These are phyloP conservation scores for Synaphobranchus kaupii DNA, from an alignment of 2,797 vertebrate genomes.

Conservation along the genomic window DNA sequence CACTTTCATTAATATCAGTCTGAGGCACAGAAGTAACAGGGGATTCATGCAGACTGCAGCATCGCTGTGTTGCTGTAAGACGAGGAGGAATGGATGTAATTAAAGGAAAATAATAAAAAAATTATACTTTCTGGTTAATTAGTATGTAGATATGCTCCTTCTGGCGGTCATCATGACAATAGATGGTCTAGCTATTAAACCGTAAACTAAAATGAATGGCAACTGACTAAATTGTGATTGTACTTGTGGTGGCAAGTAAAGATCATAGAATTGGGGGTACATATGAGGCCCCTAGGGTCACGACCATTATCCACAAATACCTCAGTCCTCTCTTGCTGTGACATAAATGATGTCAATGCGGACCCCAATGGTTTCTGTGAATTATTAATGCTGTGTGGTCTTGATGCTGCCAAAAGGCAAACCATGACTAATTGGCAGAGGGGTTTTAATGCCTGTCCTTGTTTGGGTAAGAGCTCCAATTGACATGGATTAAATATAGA, in stretches of 20 bases:
- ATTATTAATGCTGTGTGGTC: constrained; percentile 25
- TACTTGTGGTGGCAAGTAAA: neutral
- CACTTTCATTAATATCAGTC: constrained; percentile 19
- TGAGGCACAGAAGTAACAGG: neutral
- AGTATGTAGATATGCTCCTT: neutral
- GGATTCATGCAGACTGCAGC: constrained; percentile 4
- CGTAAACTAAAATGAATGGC: neutral
- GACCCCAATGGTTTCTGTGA: neutral
- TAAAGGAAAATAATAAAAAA: neutral
- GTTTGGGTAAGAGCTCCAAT: constrained; percentile 22
- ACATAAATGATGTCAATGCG: constrained; percentile 9
- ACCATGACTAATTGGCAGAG: constrained; percentile 31
- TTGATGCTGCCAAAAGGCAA: constrained; percentile 26
- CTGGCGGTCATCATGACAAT: neutral
- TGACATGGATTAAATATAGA: constrained; percentile 30
- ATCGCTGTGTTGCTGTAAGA: neutral
- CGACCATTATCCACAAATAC: neutral
- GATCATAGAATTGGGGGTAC: neutral
- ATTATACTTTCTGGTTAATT: constrained; percentile 18
- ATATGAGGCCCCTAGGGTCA: neutral
- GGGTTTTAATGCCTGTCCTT: constrained; percentile 23
- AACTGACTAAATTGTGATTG: neutral
- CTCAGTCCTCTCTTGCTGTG: neutral
- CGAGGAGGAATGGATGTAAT: constrained; percentile 17
- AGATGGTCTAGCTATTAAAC: neutral